Base-by-base conservation (phyloP, 2,797 vertebrate genomes). In the Danio aesculapii region DNA sequence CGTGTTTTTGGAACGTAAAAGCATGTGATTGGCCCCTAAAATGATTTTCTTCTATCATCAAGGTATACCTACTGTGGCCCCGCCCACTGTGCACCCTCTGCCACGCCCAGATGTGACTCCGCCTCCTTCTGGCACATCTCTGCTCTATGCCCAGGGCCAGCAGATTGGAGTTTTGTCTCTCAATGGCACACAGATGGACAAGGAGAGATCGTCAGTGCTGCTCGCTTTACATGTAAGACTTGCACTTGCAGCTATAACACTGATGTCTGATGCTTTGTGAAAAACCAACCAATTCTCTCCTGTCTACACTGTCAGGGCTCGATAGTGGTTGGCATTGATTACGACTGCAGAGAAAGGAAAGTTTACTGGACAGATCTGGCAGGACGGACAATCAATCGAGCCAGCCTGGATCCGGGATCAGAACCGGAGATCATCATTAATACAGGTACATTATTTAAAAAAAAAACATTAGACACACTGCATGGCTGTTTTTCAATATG, bases 301-400 rank as follows among this genome's bases (percentile, higher is more conserved):
- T 53, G 21, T 62, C 47, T 6, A 52, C 50, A 73, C 70, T 83
- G 46, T 71, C 86, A 99, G 98, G 97, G 98, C 6, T 99, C 98
- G 81, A 99, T 99, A 21, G 95, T 98, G 5, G 97, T 99, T 6
- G 98, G 97, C 0, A 93, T 99, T 0, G 97, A 96, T 88, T 95
- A 96, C 0, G 97, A 99, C 92, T 99, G 98, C 90, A 91, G 89
- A 77, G 97, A 98, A 69, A 97, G 90, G 88, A 94, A 90, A 58
- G 93, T 99, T 14, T 99, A 99, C 30, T 99, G 98, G 98, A 99
- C 98, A 0, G 98, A 99, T 2, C 92, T 99, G 63, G 96, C 97
- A 0, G 97, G 95, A 0, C 90, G 97, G 77, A 96, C 94, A 6
- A 98, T 99, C 85, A 99, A 90, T 90, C 92, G 97, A 70, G 96